Evolutionary conservation across 92 coral and sea anemone species (phyloP), one percentile per base, ranked within the genome.

Genomic region (Desmophyllum pertusum): DNA sequence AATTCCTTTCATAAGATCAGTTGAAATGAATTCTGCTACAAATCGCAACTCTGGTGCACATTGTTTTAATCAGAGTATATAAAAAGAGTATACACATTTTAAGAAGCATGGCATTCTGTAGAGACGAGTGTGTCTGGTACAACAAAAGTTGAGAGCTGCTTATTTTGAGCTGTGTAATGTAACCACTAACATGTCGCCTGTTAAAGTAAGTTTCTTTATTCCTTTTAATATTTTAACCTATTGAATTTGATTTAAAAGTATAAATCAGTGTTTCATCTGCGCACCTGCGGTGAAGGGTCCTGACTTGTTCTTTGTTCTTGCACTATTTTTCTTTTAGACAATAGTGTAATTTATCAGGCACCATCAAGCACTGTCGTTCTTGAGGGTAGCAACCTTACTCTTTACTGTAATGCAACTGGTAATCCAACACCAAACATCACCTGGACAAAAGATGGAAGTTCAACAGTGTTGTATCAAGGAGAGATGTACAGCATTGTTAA

Each of bases 391-490:
- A 45, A 41, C 17, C 19, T 25, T 8, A 71, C 76, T 1, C 52
- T 71, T 10, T n/a, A 71, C 25, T 71, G 53, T 43, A 43, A 71
- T 23, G 55, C 31, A 41, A 71, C 19, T 42, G 55, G 53, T 25
- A 68, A 68, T 68, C 73, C 73, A 14, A 14, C 27, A 68, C 46
- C 73, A 68, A 68, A 68, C n/a, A 36, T 68, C 30, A 50, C 55
- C 55, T 50, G 55, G 55, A 50, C 55, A 50, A 50, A 50, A 50
- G 55, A 50, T 50, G 23, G 73, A 5, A 68, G 41, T 17, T 9
- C 39, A 36, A 3, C 48, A 36, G 25, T 68, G 9, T 33, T 68
- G 48, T 9, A 68, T 68, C 8, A 36, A 68, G 73, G 73, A 68
- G 46, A 68, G 10, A 50, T 23, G 23, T 65, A 37, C 55, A 50